phyloP scores from a whole-genome alignment of 2,797 vertebrate species.

The Fistularia tabacaria region DNA sequence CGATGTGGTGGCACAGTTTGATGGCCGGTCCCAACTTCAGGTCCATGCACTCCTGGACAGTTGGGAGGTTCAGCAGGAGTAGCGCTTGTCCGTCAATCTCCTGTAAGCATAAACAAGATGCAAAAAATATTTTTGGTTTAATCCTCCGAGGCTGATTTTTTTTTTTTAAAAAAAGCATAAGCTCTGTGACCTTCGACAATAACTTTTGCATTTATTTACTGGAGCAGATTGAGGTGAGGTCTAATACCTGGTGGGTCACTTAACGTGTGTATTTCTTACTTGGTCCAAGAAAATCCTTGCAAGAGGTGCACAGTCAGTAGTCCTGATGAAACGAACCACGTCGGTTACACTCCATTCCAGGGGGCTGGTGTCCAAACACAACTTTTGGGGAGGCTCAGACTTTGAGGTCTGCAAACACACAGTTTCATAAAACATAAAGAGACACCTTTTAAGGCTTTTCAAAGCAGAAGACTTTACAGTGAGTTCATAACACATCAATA shows the following conservation, averaged over 20 bases:
- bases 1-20: conserved; percentile 97
- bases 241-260: too few species aligned
- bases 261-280: conserved; percentile 66
- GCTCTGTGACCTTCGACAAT: too few species aligned
- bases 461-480: not conserved
- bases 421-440: conserved; percentile 20
- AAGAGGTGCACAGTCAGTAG: conserved; percentile 93
- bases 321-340: conserved; percentile 93
- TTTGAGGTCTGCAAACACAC: conserved; percentile 69
- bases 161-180: too few species aligned
- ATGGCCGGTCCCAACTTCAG: conserved; percentile 96
- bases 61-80: conserved; percentile 93
- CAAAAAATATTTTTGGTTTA: not conserved
- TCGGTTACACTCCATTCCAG: conserved; percentile 94
- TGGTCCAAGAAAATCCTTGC: conserved; percentile 96
- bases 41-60: conserved; percentile 99
- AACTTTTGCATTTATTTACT: too few species aligned
- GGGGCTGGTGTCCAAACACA: conserved; percentile 93
- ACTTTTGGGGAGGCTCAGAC: conserved; percentile 84
- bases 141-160: too few species aligned
- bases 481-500: too few species aligned
- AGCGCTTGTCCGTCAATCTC: conserved; percentile 97
- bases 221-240: too few species aligned
- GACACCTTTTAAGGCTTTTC: not conserved
- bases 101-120: conserved; percentile 61